phyloP scores from a whole-genome alignment of 2,888 invertebrate genomes.

The Encarsia formosa region DNA sequence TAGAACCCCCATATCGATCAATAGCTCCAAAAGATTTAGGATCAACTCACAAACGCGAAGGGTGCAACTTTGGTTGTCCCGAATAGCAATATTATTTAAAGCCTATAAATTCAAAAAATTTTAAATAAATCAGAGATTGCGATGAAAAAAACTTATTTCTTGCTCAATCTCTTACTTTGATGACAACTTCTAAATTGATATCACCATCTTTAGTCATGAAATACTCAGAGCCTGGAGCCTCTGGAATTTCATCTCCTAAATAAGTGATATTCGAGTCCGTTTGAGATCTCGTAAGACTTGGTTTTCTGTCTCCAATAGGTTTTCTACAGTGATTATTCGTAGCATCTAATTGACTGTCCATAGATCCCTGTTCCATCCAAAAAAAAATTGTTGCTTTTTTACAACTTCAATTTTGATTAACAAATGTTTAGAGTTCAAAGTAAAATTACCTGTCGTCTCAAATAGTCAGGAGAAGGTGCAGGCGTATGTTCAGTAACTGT shows the following conservation, averaged over 20 bases:
- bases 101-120: conserved; percentile 57
- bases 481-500: conserved; percentile 96
- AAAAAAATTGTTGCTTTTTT: background rate
- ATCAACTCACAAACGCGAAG: conserved; percentile 74
- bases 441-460: conserved; percentile 68
- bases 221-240: conserved; percentile 81
- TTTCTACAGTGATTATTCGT: conserved; percentile 55
- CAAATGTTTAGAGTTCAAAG: background rate
- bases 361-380: conserved; percentile 62
- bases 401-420: background rate
- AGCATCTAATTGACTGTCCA: conserved; percentile 79
- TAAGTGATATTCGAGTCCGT: conserved; percentile 92
- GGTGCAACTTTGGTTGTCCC: conserved; percentile 80
- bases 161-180: conserved; percentile 59
- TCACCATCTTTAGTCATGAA: conserved; percentile 96
- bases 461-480: conserved; percentile 82
- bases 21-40: conserved; percentile 83
- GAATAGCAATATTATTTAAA: conserved; percentile 78
- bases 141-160: background rate
- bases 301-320: conserved; percentile 3
- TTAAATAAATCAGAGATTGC: background rate
- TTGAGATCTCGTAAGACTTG: conserved; percentile 70
- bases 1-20: conserved; percentile 85
- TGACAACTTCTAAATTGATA: conserved; percentile 83
- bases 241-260: conserved; percentile 78